A percentile compares a stretch with the other conserved stretches of the same genome.
Evolutionary conservation across 2,113 vertebrate genomes (phyloP).

Genomic region (Pituophis catenifer): DNA sequence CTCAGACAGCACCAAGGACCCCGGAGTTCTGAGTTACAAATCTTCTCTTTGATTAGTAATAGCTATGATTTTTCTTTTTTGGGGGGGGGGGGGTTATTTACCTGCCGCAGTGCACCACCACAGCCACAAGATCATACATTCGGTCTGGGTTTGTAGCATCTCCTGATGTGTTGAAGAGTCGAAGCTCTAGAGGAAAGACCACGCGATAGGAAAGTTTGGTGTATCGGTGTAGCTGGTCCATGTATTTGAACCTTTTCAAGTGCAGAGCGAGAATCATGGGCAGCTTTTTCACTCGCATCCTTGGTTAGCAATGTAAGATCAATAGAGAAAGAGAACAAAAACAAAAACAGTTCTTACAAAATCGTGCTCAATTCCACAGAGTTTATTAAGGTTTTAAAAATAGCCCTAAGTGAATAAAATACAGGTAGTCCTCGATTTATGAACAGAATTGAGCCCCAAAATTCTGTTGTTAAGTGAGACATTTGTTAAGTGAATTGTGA

Average conservation of each 20-base stretch:
- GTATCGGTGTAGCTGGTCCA: constrained; percentile 94
- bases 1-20: too few relatives aligned
- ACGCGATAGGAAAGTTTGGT: constrained; percentile 93
- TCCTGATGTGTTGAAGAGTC: constrained; percentile 92
- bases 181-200: constrained; percentile 89
- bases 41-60: too few relatives aligned
- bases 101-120: constrained; percentile 93
- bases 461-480: too few relatives aligned
- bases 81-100: constrained; percentile 30
- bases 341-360: neutral
- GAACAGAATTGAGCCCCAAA: too few relatives aligned
- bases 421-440: too few relatives aligned
- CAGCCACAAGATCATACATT: constrained; percentile 90
- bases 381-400: neutral
- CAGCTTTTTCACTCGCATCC: constrained; percentile 91
- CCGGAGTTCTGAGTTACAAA: too few relatives aligned
- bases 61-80: neutral
- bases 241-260: constrained; percentile 92
- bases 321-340: too few relatives aligned
- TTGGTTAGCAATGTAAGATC: constrained; percentile 22
- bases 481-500: too few relatives aligned
- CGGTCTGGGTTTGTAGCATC: constrained; percentile 91
- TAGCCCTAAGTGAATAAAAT: neutral
- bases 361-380: neutral
- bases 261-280: constrained; percentile 92